A percentile compares a stretch with the other conserved stretches of the same genome.
Conservation (phyloP, 2,888 invertebrate genomes). For the Coremacera marginata region DNA sequence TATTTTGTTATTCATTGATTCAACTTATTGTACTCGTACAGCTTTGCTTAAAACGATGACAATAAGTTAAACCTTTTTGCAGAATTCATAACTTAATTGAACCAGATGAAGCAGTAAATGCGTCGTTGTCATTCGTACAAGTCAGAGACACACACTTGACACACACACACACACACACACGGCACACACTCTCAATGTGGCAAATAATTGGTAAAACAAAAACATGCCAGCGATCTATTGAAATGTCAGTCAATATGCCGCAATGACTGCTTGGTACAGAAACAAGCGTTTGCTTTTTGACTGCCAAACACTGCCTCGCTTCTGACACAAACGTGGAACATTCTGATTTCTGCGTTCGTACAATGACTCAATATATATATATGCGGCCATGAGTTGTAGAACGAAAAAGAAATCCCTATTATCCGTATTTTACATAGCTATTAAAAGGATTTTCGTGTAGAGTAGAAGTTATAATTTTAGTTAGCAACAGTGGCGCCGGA, state of each 20-base stretch:
- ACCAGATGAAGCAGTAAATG: not conserved
- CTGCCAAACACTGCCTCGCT: not conserved
- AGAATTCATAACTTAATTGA: not conserved
- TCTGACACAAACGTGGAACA: no score
- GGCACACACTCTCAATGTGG: not conserved
- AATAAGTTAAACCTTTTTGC: not conserved
- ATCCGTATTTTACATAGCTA: no score
- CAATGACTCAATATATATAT: no score
- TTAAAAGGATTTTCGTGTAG: no score
- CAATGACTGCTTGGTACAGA: constrained; percentile 31
- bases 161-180: not conserved
- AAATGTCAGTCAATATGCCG: constrained; percentile 58
- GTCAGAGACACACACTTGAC: not conserved
- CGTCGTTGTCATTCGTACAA: not conserved
- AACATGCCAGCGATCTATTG: constrained; percentile 50
- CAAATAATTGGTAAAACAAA: constrained; percentile 44
- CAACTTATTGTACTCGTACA: no score
- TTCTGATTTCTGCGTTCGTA: no score
- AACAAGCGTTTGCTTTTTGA: constrained; percentile 20
- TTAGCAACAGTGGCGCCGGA: no score
- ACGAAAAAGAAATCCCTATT: no score
- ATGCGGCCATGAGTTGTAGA: no score
- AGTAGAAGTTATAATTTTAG: no score
- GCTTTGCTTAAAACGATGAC: not conserved
- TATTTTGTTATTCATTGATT: no score